These are phyloP conservation scores for Bos indicus DNA, from an alignment of 2,113 vertebrate species.

Conservation along the genomic window DNA sequence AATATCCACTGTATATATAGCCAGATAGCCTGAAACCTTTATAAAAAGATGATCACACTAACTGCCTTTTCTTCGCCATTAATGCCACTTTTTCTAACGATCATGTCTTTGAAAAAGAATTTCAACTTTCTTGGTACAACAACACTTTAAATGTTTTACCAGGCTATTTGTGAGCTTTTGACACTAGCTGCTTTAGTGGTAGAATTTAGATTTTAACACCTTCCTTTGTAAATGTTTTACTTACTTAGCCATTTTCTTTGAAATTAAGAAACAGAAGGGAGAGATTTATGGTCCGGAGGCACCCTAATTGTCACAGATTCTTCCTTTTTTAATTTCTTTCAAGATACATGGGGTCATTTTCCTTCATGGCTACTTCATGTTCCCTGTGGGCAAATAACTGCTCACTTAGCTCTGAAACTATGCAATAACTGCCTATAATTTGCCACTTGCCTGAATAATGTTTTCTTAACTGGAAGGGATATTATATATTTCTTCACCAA, in stretches of 20 bases:
- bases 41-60: background rate
- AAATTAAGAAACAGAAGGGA: constrained; percentile 42
- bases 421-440: constrained; percentile 60
- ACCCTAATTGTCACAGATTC: constrained; percentile 48
- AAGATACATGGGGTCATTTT: constrained; percentile 70
- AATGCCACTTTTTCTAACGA: constrained; percentile 46
- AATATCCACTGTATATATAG: constrained; percentile 19
- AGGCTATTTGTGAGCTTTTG: background rate
- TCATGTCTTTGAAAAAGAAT: constrained; percentile 42
- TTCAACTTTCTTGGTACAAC: constrained; percentile 1
- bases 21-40: constrained; percentile 44
- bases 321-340: constrained; percentile 64
- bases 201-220: constrained; percentile 48
- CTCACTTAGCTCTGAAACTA: constrained; percentile 54
- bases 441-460: constrained; percentile 61
- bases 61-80: background rate
- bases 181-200: background rate
- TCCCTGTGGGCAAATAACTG: constrained; percentile 68
- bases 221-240: constrained; percentile 15
- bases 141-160: constrained; percentile 5
- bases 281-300: constrained; percentile 28
- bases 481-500: constrained; percentile 19
- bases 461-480: constrained; percentile 61
- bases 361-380: constrained; percentile 66
- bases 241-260: background rate